Evolutionary conservation across 2,888 invertebrate species (phyloP), one percentile per base, ranked within the genome.

Genomic region (Drosophila affinis): DNA sequence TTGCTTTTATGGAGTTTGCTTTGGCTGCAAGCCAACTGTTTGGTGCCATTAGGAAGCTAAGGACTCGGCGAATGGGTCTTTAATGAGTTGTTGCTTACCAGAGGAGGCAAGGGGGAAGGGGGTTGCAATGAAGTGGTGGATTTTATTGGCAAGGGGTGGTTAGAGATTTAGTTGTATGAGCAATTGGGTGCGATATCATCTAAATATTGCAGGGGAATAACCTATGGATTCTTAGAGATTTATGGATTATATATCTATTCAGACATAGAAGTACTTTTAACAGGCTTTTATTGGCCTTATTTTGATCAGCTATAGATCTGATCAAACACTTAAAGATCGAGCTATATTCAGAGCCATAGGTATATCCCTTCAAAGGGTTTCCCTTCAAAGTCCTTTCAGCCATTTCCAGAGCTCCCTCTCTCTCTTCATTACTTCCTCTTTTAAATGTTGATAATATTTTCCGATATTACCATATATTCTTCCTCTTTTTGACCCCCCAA

Each of bases 1-100:
- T 1, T 7, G 7, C 27, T 27, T 27, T 65, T 48, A 49, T 53
- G 71, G 45, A 62, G 65, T 57, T 48, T 47, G n/a, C 34, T n/a
- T 48, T 57, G 47, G 57, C 47, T 10, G 39, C 3, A 39, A 39
- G 39, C 39, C 39, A 39, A 39, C 39, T 7, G 2, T 7, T 39
- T 39, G 39, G 14, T n/a, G 7, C 7, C n/a, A 39, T 39, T 39
- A 39, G 14, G 14, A 39, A n/a, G 39, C 1, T n/a, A 39, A n/a
- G 39, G 39, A 39, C 39, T 39, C n/a, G 6, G 39, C 14, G 7
- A 39, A n/a, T 39, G n/a, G 39, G 39, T 39, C 39, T 39, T 39
- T 39, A 39, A 39, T 39, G 39, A 39, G 39, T 39, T 39, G 39
- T 5, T 39, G 14, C 0, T 39, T 14, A 14, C 2, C 14, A 39